These are phyloP conservation scores for Bombycilla garrulus DNA, from an alignment of 2,113 vertebrate genomes.

Conservation along the genomic window DNA sequence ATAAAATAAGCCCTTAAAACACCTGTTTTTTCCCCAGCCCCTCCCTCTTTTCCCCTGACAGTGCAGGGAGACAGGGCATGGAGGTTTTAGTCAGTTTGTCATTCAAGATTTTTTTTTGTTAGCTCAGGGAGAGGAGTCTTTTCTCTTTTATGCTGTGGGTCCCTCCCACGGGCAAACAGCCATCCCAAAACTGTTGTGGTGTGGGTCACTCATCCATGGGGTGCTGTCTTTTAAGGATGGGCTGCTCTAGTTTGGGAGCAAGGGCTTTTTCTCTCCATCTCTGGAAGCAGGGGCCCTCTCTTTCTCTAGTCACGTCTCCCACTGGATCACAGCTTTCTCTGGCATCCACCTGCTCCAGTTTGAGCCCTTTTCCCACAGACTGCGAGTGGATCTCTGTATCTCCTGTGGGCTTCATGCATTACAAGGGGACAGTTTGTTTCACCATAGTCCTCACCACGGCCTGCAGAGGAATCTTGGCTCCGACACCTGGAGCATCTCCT, in stretches of 20 bases:
- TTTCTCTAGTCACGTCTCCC: neutral
- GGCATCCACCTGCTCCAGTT: neutral
- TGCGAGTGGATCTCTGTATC: no score
- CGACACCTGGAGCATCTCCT: no score
- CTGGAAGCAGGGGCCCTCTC: no score
- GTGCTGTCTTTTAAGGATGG: neutral
- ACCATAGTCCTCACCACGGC: no score
- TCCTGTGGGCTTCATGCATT: no score
- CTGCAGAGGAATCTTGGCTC: no score
- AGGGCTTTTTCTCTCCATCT: neutral
- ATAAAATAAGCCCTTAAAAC: neutral
- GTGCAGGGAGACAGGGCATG: neutral
- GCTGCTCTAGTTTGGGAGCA: neutral
- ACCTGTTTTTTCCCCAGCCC: neutral
- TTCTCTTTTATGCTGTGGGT: neutral
- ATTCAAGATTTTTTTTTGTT: neutral
- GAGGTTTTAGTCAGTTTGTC: neutral
- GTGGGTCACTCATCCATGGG: neutral
- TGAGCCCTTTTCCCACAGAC: no score
- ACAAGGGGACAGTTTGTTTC: no score
- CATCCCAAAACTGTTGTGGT: neutral
- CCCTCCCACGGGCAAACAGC: neutral
- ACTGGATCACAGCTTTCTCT: no score
- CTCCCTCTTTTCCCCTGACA: accelerated
- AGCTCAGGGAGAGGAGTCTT: neutral